Percentiles rank a stretch among this genome's conserved stretches.
Conservation (phyloP, 2,797 vertebrate species). For the Micrastur ruficollis region DNA sequence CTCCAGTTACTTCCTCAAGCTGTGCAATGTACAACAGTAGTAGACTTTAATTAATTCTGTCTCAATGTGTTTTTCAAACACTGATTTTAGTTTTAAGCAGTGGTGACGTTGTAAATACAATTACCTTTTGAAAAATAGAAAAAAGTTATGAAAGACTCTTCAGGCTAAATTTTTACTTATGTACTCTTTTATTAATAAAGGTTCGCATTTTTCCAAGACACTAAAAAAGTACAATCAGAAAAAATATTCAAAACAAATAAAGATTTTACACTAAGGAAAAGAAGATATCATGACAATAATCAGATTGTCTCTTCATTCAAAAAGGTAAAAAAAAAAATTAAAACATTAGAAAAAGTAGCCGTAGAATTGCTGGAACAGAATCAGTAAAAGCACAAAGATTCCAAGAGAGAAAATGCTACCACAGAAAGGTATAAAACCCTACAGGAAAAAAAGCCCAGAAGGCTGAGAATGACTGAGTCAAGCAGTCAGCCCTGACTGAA, state of each 20-base stretch:
- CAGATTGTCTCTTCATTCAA: background rate
- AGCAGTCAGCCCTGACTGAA: background rate
- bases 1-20: slow-evolving; percentile 52
- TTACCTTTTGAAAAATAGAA: slow-evolving; percentile 17
- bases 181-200: background rate
- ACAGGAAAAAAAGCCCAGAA: background rate
- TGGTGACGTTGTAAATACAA: slow-evolving; percentile 53
- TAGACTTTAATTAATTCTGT: slow-evolving; percentile 53
- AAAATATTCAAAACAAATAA: background rate
- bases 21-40: slow-evolving; percentile 4
- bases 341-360: background rate
- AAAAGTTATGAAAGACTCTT: background rate
- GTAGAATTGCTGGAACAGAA: background rate
- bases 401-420: background rate
- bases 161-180: background rate
- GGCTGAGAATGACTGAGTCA: background rate
- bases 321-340: background rate
- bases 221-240: background rate
- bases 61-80: slow-evolving; percentile 59
- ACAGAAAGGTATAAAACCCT: background rate
- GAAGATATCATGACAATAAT: background rate
- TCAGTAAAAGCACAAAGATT: background rate
- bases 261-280: background rate
- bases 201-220: background rate
- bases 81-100: slow-evolving; percentile 29